Evolutionary conservation across 2,888 invertebrate genomes (phyloP), one percentile per base, ranked within the genome.

Genomic region (Chouioia cunea): DNA sequence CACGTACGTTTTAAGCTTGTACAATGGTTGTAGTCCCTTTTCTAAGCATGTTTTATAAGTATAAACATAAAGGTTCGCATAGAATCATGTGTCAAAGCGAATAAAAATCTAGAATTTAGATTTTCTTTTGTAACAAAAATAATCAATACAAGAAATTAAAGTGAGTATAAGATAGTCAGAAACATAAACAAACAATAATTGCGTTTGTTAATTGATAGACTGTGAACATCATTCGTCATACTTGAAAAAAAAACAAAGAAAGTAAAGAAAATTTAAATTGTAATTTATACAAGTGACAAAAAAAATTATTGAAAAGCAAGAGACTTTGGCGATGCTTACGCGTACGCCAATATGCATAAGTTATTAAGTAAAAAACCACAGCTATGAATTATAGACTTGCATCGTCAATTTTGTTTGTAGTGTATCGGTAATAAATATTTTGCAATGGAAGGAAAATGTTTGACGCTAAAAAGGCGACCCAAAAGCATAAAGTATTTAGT

Each of bases 1-100:
- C 65, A 72, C 48, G 22, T 52, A 68, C 53, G 54, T 58, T 64
- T 56, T 27, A 27, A 64, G 64, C 53, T 65, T 65, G 52, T 69
- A 68, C 64, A 72, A 69, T 65, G 36, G 53, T 48, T 14, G 65
- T 70, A 56, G 59, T 27, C 64, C 50, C 48, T 47, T 58, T 72
- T 73, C 58, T 52, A 63, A 65, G 22, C 57, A 54, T 63, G 23
- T 68, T 68, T 68, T 73, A 36, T 65, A 65, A 65, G 57, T 48
- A 68, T 46, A 71, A 36, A 36, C 36, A 36, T 10, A 36, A 48
- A 54, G 59, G 60, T 57, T 69, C 65, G 14, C 18, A 6, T 10
- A 36, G 60, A 69, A 73, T 62, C 65, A 69, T 65, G 65, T 66
- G 65, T 73, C 69, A 73, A 73, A 73, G 52, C 65, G 60, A 54